Evolutionary conservation across 1,140 invertebrate species (phyloP), one percentile per base, ranked within the genome.

Genomic region (Phenacoccus solenopsis): DNA sequence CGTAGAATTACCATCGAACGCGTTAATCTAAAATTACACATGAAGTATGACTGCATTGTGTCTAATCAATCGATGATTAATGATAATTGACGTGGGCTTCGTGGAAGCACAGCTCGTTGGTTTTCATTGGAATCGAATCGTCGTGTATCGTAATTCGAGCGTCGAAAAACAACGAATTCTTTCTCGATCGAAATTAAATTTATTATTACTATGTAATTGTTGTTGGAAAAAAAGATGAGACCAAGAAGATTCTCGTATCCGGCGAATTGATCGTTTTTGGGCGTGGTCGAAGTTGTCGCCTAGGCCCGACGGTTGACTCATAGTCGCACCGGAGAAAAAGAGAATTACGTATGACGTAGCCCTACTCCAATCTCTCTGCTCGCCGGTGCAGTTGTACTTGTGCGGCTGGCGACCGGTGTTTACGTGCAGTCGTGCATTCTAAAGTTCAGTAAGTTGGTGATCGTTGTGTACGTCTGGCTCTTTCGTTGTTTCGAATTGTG

Each of bases 201-300:
- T 13, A 32, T 32, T 13, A 32, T 32, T 32, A 32, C 30, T 32
- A 13, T 32, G 30, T 32, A 32, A 5, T 32, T 32, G 13, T 5
- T 32, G 30, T 32, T 32, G 5, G 5, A 32, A 32, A 32, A 5
- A 5, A 32, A 13, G 5, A 32, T 32, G 5, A 32, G 13, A 13
- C 30, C 13, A 49, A n/a, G 16, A 49, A 10, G 5, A 5, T 49
- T 5, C 16, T 49, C 20, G 38, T 25, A 25, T 64, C 25, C 59
- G 22, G 25, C 59, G 59, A 64, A 64, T 64, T 64, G 59, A 64
- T 64, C 59, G 59, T 64, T 24, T 64, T 64, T 64, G 59, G 59
- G 59, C 59, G 59, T 64, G 59, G 59, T 64, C 59, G 22, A 27
- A 64, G 59, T 20, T 64, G 59, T 64, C 59, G 59, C 59, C 59